Conservation (phyloP, 1,140 invertebrate species). For the Eriosoma lanigerum region DNA sequence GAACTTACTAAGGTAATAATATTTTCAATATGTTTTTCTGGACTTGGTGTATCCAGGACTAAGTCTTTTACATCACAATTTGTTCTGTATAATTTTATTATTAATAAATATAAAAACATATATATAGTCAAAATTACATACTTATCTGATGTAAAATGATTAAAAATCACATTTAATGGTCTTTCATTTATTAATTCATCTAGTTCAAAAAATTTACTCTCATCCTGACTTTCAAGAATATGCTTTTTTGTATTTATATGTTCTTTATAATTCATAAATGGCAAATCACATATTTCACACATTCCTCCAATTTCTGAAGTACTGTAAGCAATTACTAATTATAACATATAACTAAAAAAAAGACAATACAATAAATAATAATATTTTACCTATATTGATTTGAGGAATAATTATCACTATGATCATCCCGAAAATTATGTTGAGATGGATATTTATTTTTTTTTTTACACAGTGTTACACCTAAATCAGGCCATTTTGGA, state of each 20-base stretch:
- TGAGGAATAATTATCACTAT: slow-evolving; percentile 40
- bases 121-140: background rate
- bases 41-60: background rate
- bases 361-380: background rate
- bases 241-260: slow-evolving; percentile 48
- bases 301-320: slow-evolving; percentile 47
- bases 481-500: slow-evolving; percentile 44
- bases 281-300: slow-evolving; percentile 43
- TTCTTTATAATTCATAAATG: slow-evolving; percentile 48
- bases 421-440: background rate
- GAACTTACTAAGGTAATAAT: too few relatives aligned
- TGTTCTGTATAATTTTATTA: background rate
- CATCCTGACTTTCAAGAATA: slow-evolving; percentile 37
- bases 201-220: slow-evolving; percentile 23
- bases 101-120: background rate
- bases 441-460: background rate
- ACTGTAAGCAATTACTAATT: background rate
- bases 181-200: slow-evolving; percentile 41
- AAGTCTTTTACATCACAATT: background rate
- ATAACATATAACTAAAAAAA: background rate
- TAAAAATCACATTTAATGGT: slow-evolving; percentile 37
- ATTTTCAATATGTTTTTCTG: background rate
- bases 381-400: slow-evolving; percentile 29
- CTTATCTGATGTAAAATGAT: slow-evolving; percentile 20
- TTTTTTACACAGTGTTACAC: slow-evolving; percentile 27